Percentiles rank a stretch among this genome's conserved stretches.
Conservation (phyloP, 2,113 vertebrate species). For the Pteruthius melanotis region DNA sequence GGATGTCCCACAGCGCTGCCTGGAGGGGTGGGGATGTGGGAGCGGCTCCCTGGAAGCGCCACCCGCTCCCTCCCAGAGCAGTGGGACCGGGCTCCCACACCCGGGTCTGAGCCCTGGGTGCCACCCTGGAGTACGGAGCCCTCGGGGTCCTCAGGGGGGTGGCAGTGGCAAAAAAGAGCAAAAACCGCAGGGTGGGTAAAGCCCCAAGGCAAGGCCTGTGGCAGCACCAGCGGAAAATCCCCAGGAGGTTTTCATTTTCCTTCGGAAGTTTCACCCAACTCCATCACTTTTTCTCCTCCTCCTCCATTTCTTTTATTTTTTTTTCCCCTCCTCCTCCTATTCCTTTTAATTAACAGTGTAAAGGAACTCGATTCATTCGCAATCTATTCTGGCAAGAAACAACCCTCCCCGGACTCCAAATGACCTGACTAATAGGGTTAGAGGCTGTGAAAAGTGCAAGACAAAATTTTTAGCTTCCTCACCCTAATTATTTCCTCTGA, state of each 20-base stretch:
- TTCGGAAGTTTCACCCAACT: background rate
- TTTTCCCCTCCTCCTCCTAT: background rate
- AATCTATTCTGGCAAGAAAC: conserved; percentile 56
- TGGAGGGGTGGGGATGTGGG: background rate
- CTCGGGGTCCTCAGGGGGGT: background rate
- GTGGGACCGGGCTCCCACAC: background rate
- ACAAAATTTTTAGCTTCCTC: conserved; percentile 17
- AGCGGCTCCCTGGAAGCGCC: background rate
- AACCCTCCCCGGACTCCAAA: conserved; percentile 46
- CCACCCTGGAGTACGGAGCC: accelerated
- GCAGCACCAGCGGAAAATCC: background rate
- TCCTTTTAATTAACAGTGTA: conserved; percentile 64
- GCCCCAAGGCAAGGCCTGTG: background rate
- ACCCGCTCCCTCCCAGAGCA: background rate
- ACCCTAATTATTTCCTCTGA: conserved; percentile 40
- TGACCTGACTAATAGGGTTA: conserved; percentile 60
- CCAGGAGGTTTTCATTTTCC: background rate
- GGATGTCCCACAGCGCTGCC: background rate
- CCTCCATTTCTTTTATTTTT: accelerated
- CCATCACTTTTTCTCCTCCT: background rate
- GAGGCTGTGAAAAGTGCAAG: conserved; percentile 35
- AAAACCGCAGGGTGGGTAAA: accelerated
- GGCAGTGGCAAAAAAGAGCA: background rate
- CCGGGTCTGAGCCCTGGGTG: background rate
- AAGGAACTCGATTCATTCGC: conserved; percentile 60